phyloP scores from a whole-genome alignment of 2,113 vertebrate species.

The Sphyrna mokarran region DNA sequence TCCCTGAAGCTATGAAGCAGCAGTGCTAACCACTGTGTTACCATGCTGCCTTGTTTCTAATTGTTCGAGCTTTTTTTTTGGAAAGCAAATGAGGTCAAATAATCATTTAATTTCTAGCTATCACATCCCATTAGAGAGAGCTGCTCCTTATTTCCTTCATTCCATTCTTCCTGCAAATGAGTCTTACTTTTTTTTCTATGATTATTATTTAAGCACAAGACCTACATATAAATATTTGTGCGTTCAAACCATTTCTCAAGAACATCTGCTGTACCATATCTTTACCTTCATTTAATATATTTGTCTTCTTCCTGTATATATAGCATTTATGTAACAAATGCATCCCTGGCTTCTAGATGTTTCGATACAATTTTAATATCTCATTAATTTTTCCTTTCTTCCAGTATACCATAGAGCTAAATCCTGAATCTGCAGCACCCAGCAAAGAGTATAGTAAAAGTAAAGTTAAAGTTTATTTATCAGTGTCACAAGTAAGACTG shows the following conservation, averaged over 20 bases:
- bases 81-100: neutral
- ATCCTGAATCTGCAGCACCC: neutral
- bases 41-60: no score
- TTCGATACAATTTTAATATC: neutral
- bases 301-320: neutral
- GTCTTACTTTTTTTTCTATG: neutral
- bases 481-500: no score
- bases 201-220: neutral
- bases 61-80: neutral
- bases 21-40: no score
- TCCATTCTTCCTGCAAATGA: neutral
- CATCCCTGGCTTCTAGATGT: neutral
- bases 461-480: no score
- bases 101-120: neutral
- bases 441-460: neutral
- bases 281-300: neutral
- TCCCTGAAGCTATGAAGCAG: no score
- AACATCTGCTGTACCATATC: neutral
- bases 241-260: neutral
- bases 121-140: neutral
- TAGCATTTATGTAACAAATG: neutral
- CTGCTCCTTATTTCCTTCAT: neutral
- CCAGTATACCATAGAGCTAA: neutral
- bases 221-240: neutral
- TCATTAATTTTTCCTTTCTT: conserved; percentile 6